Evolutionary conservation across 2,888 invertebrate species (phyloP).

Genomic region (Helleia helle): DNA sequence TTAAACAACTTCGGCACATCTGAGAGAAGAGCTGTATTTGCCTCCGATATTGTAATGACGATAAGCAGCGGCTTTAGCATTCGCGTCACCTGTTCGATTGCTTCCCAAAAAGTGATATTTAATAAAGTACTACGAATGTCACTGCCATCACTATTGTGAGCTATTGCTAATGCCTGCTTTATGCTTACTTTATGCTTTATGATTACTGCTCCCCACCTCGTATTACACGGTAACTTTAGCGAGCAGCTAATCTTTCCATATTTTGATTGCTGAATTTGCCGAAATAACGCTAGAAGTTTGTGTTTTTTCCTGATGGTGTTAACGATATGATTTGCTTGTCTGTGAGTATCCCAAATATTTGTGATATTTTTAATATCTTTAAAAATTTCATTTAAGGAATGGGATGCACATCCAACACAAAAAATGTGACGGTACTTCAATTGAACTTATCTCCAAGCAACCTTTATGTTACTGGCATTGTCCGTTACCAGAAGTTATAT

Average conservation of each 20-base stretch:
- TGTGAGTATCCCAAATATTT: not conserved
- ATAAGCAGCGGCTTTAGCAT: not conserved
- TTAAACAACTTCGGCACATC: not conserved
- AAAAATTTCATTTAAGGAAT: not conserved
- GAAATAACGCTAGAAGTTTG: not conserved
- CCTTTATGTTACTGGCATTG: not conserved
- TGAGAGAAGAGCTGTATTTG: not conserved
- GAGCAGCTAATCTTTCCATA: not conserved
- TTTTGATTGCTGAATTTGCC: not conserved
- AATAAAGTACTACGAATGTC: not conserved
- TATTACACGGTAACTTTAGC: not conserved
- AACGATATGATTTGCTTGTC: not conserved
- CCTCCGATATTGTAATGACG: not conserved
- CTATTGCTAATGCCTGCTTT: not conserved
- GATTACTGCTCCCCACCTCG: not conserved
- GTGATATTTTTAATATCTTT: not conserved
- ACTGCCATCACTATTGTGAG: not conserved
- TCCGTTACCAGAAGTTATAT: not conserved
- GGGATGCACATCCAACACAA: not conserved
- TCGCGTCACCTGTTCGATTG: not conserved
- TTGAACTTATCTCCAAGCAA: not conserved
- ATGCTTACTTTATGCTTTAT: not conserved
- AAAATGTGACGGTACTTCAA: not conserved
- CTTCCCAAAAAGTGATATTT: not conserved
- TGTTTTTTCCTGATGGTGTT: not conserved